Evolutionary conservation across 2,888 invertebrate genomes (phyloP).

Genomic region (Eupithecia tripunctaria): DNA sequence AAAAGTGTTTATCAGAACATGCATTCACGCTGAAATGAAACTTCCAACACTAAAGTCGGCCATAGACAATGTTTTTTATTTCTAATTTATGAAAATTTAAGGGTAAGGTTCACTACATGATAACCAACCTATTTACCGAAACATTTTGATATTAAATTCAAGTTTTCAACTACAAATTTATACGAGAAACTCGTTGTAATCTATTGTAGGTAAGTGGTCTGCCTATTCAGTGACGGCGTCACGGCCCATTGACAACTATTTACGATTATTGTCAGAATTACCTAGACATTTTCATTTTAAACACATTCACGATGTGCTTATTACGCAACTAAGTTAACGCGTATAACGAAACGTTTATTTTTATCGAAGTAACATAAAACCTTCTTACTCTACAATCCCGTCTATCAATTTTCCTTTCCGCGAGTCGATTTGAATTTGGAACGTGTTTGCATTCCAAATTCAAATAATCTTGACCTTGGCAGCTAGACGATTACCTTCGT

Average conservation of each 20-base stretch:
- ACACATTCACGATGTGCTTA: slow-evolving; percentile 8
- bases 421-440: slow-evolving; percentile 8
- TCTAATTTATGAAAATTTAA: slow-evolving; percentile 1
- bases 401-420: slow-evolving; percentile 4
- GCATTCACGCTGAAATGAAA: background rate
- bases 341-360: slow-evolving; percentile 1
- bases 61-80: slow-evolving; percentile 2
- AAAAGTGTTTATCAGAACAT: background rate
- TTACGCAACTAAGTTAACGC: slow-evolving; percentile 4
- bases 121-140: background rate
- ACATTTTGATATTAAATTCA: slow-evolving; percentile 11
- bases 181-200: slow-evolving; percentile 20
- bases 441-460: slow-evolving; percentile 12
- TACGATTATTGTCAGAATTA: slow-evolving; percentile 7
- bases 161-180: slow-evolving; percentile 22
- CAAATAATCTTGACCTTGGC: slow-evolving; percentile 15
- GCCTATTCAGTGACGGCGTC: background rate
- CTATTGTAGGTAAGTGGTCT: background rate
- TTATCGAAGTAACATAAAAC: background rate
- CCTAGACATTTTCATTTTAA: background rate
- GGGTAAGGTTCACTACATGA: background rate
- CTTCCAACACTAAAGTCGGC: background rate
- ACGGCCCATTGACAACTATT: slow-evolving; percentile 8
- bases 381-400: background rate
- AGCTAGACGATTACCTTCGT: slow-evolving; percentile 10